Evolutionary conservation across 2,113 vertebrate genomes (phyloP).

Genomic region (Narcine bancroftii): DNA sequence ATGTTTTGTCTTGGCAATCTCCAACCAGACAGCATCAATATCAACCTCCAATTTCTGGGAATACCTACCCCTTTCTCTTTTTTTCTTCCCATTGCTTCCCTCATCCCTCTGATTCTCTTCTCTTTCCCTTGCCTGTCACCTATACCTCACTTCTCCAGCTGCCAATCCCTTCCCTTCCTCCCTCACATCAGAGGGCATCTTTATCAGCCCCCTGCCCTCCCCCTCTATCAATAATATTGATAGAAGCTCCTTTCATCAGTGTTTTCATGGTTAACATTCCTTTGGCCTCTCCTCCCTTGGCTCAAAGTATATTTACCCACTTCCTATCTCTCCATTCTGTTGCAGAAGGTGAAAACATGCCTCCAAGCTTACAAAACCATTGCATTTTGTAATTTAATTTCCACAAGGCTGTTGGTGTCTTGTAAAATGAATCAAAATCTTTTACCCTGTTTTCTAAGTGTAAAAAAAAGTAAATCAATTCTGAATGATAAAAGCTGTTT

Average conservation of each 20-base stretch:
- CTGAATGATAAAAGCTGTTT: background rate
- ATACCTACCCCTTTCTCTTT: too few relatives aligned
- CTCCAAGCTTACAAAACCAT: background rate
- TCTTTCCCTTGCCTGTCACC: too few relatives aligned
- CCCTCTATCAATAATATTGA: background rate
- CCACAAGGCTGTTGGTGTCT: background rate
- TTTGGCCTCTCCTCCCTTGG: background rate
- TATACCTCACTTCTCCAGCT: too few relatives aligned
- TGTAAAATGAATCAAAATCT: background rate
- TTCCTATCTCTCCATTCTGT: background rate
- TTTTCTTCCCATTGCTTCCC: too few relatives aligned
- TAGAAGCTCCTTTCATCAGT: background rate
- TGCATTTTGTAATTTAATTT: background rate
- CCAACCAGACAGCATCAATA: too few relatives aligned
- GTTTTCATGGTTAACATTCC: background rate
- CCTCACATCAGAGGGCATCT: too few relatives aligned
- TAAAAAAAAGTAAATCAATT: background rate
- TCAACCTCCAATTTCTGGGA: too few relatives aligned
- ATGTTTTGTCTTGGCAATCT: too few relatives aligned
- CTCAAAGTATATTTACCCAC: background rate
- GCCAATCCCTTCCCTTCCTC: too few relatives aligned
- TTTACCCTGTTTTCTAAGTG: background rate
- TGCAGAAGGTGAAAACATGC: background rate
- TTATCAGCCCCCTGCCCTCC: too few relatives aligned
- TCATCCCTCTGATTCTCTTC: too few relatives aligned